These are phyloP conservation scores for Hydrotaea cyrtoneurina DNA, from an alignment of 2,888 invertebrate genomes.

Conservation along the genomic window DNA sequence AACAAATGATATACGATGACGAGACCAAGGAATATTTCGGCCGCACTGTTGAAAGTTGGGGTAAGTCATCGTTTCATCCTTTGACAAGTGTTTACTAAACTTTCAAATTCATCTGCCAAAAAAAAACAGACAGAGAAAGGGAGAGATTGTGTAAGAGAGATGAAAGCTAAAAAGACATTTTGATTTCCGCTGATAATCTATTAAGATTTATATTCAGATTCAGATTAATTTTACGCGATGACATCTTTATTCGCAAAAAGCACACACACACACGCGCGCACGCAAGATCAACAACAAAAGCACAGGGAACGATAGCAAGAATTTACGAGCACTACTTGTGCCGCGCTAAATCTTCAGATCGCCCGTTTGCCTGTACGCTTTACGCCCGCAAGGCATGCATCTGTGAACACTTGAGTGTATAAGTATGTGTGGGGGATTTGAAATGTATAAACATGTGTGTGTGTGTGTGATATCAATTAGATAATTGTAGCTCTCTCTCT, in stretches of 20 bases:
- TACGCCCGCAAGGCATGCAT: too few relatives aligned
- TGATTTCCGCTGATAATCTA: conserved; percentile 53
- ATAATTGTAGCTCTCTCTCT: conserved; percentile 60
- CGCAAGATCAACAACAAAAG: neutral
- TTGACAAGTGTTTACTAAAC: neutral
- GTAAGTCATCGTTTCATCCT: conserved; percentile 83
- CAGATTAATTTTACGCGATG: neutral
- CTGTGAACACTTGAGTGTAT: neutral
- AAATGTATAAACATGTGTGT: too few relatives aligned
- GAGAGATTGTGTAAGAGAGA: neutral
- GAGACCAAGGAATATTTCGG: conserved; percentile 89
- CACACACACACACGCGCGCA: neutral
- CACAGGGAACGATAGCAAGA: conserved; percentile 27
- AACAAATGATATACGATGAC: conserved; percentile 88
- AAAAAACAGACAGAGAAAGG: neutral
- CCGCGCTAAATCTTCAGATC: neutral
- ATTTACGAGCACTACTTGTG: neutral
- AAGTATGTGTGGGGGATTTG: conserved; percentile 29
- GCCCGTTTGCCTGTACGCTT: neutral
- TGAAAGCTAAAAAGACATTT: neutral
- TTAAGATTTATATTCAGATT: conserved; percentile 54
- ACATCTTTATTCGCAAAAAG: conserved; percentile 42
- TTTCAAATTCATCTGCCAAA: too few relatives aligned
- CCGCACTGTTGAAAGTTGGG: conserved; percentile 90
- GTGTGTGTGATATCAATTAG: conserved; percentile 67